Percentiles rank a stretch among this genome's conserved stretches.
Evolutionary conservation across 2,888 invertebrate species (phyloP).

Genomic region (Auanema freiburgensis): DNA sequence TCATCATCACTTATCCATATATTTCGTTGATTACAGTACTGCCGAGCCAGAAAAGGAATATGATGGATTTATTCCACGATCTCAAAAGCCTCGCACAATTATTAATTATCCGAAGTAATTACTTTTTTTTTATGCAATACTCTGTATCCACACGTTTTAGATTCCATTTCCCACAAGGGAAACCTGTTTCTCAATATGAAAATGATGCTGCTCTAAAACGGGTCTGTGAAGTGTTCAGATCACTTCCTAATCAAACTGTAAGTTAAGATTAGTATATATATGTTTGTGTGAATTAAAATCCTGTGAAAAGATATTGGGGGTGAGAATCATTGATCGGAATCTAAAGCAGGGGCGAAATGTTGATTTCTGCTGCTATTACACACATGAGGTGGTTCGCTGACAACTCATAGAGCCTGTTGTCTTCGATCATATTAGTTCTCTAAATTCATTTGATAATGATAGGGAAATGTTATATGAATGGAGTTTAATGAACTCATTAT

Average conservation of each 20-base stretch:
- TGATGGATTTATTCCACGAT: slow-evolving; percentile 1
- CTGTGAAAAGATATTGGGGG: too few species aligned
- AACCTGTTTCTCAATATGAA: slow-evolving; percentile 50
- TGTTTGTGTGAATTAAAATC: too few species aligned
- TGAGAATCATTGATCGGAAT: too few species aligned
- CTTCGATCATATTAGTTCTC: slow-evolving; percentile 2
- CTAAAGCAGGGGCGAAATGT: background rate
- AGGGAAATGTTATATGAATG: background rate
- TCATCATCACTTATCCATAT: background rate
- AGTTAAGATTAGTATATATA: background rate
- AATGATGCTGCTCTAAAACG: slow-evolving; percentile 53
- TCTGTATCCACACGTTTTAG: slow-evolving; percentile 17
- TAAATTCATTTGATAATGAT: slow-evolving; percentile 2
- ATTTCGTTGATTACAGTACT: too few species aligned
- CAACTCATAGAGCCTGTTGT: background rate
- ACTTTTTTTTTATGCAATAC: slow-evolving; percentile 1
- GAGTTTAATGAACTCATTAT: slow-evolving; percentile 19
- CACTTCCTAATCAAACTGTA: slow-evolving; percentile 43
- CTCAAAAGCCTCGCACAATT: background rate
- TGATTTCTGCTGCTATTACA: slow-evolving; percentile 4
- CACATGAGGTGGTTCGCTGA: background rate
- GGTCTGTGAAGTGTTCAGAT: slow-evolving; percentile 53
- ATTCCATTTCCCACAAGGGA: slow-evolving; percentile 60
- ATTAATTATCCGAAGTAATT: slow-evolving; percentile 5
- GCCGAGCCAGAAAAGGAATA: slow-evolving; percentile 3